Conservation (phyloP, 1,140 invertebrate species). For the Olivierus martensii region DNA sequence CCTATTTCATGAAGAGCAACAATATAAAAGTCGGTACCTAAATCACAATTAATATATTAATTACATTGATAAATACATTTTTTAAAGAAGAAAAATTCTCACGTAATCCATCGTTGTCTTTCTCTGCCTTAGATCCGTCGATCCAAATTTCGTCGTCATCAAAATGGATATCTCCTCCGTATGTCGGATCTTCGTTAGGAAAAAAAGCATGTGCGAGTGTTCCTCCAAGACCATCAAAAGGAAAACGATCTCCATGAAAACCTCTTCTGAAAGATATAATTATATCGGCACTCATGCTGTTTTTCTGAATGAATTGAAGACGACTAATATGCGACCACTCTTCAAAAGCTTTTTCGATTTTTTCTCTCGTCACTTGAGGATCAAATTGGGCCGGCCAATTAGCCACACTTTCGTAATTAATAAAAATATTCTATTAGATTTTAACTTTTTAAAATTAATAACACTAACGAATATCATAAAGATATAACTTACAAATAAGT, state of each 20-base stretch:
- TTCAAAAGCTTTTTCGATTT: conserved; percentile 19
- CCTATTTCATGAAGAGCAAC: conserved; percentile 39
- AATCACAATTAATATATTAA: no score
- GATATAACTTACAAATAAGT: conserved; percentile 69
- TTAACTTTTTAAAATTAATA: no score
- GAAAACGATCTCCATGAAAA: conserved; percentile 57
- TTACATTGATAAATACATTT: no score
- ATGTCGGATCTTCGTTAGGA: conserved; percentile 45
- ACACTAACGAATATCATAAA: no score
- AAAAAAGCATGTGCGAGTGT: conserved; percentile 86
- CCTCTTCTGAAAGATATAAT: conserved; percentile 60
- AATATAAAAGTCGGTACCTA: conserved; percentile 10
- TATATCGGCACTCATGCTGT: conserved; percentile 59
- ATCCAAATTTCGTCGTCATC: conserved; percentile 37
- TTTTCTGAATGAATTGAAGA: conserved; percentile 8
- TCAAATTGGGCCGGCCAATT: conserved; percentile 47
- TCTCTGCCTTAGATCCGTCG: conserved; percentile 25
- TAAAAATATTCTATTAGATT: no score
- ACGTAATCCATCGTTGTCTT: conserved; percentile 29
- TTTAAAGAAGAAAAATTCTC: neutral
- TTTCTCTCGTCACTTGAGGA: conserved; percentile 24
- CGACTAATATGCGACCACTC: conserved; percentile 23
- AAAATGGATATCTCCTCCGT: conserved; percentile 89
- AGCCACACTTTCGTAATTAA: conserved; percentile 34
- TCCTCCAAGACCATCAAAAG: conserved; percentile 29